Conservation (phyloP, 2,888 invertebrate genomes). For the Mesorhabditis spiculigera region DNA sequence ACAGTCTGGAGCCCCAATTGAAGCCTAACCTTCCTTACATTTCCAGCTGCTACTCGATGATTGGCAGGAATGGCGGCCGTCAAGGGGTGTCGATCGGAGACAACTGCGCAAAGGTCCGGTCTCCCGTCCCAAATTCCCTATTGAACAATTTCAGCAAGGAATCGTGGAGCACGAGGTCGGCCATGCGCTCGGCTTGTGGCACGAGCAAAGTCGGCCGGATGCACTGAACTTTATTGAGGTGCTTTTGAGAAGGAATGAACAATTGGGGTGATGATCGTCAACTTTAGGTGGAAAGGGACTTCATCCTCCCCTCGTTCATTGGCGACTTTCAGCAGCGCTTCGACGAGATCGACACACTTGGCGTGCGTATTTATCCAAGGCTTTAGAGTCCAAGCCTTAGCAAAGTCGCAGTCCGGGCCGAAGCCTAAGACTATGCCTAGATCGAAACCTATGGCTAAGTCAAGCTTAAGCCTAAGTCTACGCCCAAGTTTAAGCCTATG, state of each 20-base stretch:
- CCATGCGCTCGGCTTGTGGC: constrained; percentile 56
- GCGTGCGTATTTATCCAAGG: constrained; percentile 5
- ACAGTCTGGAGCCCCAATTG: too few relatives aligned
- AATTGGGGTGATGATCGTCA: neutral
- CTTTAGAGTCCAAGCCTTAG: too few relatives aligned
- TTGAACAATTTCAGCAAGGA: constrained; percentile 37
- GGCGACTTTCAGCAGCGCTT: constrained; percentile 50
- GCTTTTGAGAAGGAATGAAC: neutral
- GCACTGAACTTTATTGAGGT: constrained; percentile 37
- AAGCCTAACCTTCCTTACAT: too few relatives aligned
- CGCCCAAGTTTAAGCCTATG: constrained; percentile 2
- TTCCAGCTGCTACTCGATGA: constrained; percentile 57
- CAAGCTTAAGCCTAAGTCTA: constrained; percentile 4
- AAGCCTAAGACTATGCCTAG: neutral
- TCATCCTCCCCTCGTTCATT: constrained; percentile 51
- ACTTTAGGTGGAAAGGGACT: constrained; percentile 33
- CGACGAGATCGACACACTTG: constrained; percentile 28
- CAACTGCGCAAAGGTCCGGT: constrained; percentile 48
- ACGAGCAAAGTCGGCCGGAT: constrained; percentile 57
- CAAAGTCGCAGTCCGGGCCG: too few relatives aligned
- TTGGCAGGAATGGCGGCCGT: constrained; percentile 55
- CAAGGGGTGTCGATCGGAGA: constrained; percentile 57
- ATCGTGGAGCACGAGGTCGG: constrained; percentile 57
- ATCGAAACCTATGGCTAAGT: constrained; percentile 8
- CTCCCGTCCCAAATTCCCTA: too few relatives aligned